phyloP scores from a whole-genome alignment of 2,113 vertebrate species.

The Suricata suricatta region DNA sequence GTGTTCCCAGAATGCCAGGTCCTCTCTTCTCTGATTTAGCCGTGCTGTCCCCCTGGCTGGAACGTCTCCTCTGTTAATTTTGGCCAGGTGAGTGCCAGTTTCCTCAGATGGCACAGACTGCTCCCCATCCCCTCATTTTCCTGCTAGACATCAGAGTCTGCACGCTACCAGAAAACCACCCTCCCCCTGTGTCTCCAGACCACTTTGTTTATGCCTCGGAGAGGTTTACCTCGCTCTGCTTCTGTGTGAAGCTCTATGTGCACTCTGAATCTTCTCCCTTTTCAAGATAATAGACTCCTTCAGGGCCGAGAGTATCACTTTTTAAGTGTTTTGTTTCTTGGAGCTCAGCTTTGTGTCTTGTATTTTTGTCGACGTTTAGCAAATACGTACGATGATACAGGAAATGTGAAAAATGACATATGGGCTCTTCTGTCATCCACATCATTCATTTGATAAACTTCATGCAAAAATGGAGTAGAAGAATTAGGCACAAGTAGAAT shows the following conservation, averaged over 20 bases:
- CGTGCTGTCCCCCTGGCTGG: fast-evolving
- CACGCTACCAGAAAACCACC: background rate
- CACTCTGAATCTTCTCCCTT: background rate
- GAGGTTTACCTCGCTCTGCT: background rate
- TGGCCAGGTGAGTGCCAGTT: background rate
- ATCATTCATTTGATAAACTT: background rate
- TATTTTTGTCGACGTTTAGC: background rate
- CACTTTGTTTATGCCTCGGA: background rate
- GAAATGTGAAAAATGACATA: background rate
- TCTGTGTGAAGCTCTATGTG: background rate
- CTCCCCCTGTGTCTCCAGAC: background rate
- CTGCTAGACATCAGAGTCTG: background rate
- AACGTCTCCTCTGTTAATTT: background rate
- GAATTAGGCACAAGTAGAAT: background rate
- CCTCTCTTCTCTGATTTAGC: background rate
- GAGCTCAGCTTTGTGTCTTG: background rate
- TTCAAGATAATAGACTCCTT: background rate
- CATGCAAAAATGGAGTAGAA: background rate
- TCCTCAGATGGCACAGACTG: background rate
- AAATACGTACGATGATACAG: background rate
- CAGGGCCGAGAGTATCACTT: background rate
- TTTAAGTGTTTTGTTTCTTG: background rate
- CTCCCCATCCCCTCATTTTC: background rate
- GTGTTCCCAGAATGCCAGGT: background rate
- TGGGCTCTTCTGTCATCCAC: background rate